Base-by-base conservation (phyloP, 2,888 invertebrate species). In the Cephalotes varians region DNA sequence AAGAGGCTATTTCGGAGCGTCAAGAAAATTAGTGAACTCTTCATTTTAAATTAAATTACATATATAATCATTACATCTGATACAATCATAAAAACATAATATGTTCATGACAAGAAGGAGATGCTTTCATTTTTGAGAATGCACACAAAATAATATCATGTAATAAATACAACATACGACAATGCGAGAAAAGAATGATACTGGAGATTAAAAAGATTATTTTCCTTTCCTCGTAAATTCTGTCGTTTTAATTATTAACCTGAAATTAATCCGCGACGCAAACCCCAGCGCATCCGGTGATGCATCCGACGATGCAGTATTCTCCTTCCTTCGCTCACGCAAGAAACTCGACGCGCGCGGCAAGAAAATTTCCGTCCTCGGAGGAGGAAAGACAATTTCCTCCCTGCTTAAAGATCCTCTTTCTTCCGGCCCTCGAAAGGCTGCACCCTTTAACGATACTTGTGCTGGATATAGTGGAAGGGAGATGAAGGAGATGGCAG, bases 391-490 rank as follows among this genome's bases (percentile, higher is more conserved):
- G 51, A 77, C 54, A 74, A 60, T 49, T 86, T 80, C 73, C 73
- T 65, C 67, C 65, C 60, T 80, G 37, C 74, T 85, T 80, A 80
- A 82, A 69, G 73, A 76, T 74, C 72, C 58, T 73, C 82, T 73
- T 58, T 77, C 56, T 76, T 58, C 76, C 69, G 58, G 69, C 74
- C 64, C 71, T 62, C 25, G 54, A 47, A 72, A 56, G 25, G 56
- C 58, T 76, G 79, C 82, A 85, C 51, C 80, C 71, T 85, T 82
- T 84, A 85, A 86, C 72, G 87, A 83, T 82, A 86, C 85, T 74
- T 71, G 83, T 25, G 25, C 49, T 40, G 62, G 74, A 72, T 81
- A 73, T 56, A 54, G 79, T 40, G 37, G 18, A 58, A 49, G 58
- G 25, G 40, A 25, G 51, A 25, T n/a, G 28, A 15, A 64, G 65